phyloP scores from a whole-genome alignment of 2,113 vertebrate species.

The Lucifuga dentata region DNA sequence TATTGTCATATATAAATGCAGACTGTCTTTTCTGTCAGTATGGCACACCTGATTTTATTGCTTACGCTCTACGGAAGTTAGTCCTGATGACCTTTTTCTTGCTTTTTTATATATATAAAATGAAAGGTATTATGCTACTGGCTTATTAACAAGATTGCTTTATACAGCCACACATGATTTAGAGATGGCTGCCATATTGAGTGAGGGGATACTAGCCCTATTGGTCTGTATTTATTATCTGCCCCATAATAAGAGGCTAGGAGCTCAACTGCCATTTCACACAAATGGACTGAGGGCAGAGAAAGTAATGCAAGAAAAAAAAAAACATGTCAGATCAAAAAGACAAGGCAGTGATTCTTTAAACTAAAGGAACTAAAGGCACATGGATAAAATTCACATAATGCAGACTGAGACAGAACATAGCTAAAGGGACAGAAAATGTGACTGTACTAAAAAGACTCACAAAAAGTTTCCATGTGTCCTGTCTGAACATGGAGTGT shows the following conservation, averaged over 20 bases:
- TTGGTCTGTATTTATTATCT: conserved; percentile 78
- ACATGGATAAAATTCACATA: conserved; percentile 45
- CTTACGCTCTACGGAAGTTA: conserved; percentile 53
- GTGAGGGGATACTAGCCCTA: conserved; percentile 73
- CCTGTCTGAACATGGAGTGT: conserved; percentile 51
- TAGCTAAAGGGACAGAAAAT: conserved; percentile 35
- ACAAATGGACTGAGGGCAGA: conserved; percentile 67
- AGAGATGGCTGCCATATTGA: conserved; percentile 74
- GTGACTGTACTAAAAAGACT: no score
- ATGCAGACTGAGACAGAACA: conserved; percentile 8
- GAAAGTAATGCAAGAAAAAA: conserved; percentile 47
- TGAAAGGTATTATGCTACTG: conserved; percentile 69
- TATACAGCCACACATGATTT: conserved; percentile 76
- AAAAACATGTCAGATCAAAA: conserved; percentile 54
- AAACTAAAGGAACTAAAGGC: conserved; percentile 55
- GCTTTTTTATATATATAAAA: conserved; percentile 74
- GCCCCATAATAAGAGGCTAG: conserved; percentile 76
- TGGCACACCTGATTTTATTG: conserved; percentile 43
- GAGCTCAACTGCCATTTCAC: conserved; percentile 74
- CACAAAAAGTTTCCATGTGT: conserved; percentile 24
- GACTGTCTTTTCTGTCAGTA: conserved; percentile 39
- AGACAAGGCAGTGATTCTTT: conserved; percentile 49
- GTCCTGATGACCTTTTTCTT: conserved; percentile 51
- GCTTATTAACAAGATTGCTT: conserved; percentile 78
- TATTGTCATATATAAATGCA: conserved; percentile 26